phyloP scores from a whole-genome alignment of 2,888 invertebrate species.

The Spisula solida region DNA sequence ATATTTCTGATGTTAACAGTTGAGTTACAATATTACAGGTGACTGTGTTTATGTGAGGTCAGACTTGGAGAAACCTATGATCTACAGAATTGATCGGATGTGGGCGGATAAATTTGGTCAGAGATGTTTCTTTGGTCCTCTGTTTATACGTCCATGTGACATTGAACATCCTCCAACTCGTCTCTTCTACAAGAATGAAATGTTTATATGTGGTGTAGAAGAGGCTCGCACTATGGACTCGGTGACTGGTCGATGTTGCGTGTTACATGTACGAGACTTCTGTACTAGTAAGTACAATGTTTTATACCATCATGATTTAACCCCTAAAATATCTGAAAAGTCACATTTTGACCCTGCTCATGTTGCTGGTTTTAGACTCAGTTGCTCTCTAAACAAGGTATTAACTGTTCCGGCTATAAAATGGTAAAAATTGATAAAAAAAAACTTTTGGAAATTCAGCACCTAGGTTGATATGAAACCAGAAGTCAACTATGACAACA shows the following conservation, averaged over 20 bases:
- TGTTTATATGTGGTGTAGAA: slow-evolving; percentile 96
- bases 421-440: too few relatives aligned
- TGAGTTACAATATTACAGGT: slow-evolving; percentile 87
- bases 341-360: too few relatives aligned
- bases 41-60: slow-evolving; percentile 97
- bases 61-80: slow-evolving; percentile 95
- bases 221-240: slow-evolving; percentile 96
- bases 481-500: too few relatives aligned
- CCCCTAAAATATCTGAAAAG: too few relatives aligned
- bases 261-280: slow-evolving; percentile 96
- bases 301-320: not conserved
- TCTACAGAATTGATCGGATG: slow-evolving; percentile 97
- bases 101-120: slow-evolving; percentile 95
- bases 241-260: slow-evolving; percentile 96
- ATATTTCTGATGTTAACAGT: not conserved
- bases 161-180: slow-evolving; percentile 91
- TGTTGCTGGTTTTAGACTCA: too few relatives aligned
- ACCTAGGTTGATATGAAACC: too few relatives aligned
- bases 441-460: too few relatives aligned
- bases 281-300: slow-evolving; percentile 91
- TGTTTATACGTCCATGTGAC: slow-evolving; percentile 96
- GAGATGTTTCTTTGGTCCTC: slow-evolving; percentile 97
- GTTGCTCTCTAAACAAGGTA: too few relatives aligned
- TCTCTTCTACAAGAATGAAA: slow-evolving; percentile 97
- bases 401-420: too few relatives aligned